Base-by-base conservation (phyloP, 2,888 invertebrate species). In the Myathropa florea region DNA sequence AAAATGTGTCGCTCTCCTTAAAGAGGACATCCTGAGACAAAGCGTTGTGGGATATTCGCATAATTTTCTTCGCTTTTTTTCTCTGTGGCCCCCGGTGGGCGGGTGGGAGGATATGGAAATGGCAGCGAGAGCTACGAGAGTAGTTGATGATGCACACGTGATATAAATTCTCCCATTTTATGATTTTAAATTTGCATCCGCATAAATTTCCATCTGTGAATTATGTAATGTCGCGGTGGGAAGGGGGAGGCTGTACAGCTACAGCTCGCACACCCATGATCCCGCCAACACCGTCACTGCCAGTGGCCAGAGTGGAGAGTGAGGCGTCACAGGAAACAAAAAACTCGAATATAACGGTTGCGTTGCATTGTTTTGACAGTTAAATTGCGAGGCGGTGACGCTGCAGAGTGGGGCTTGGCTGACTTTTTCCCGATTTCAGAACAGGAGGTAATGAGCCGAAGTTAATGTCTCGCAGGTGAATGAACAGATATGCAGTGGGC, bases 111-210 rank as follows among this genome's bases (percentile, higher is more conserved):
- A 73, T 82, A 72, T 85, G 82, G 67, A 82, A 79, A 83, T 83
- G 60, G 28, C 1, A 39, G 26, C 36, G 36, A 36, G 33, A 55
- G 46, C 36, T 63, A 63, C 57, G 76, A 67, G 77, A 86, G 86
- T 75, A 83, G 83, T 79, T 86, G 83, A 86, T 73, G 86, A 75
- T 86, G 86, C 86, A 86, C 83, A 86, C 83, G 86, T 86, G 79
- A 79, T 86, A 86, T 86, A 83, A 86, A 86, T 75, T 83, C 65
- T 79, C 60, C 65, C 83, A 75, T 86, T 86, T 86, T 86, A 86
- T 86, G 83, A 83, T 75, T 83, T 86, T 79, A 86, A 86, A 86
- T 86, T 86, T 86, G 86, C 86, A 86, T 86, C 67, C 86, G 78
- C 83, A 86, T 82, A 82, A 85, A 82, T 85, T 85, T 85, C 70